These are phyloP conservation scores for Drosophila neonasuta DNA, from an alignment of 2,888 invertebrate species.

Conservation along the genomic window DNA sequence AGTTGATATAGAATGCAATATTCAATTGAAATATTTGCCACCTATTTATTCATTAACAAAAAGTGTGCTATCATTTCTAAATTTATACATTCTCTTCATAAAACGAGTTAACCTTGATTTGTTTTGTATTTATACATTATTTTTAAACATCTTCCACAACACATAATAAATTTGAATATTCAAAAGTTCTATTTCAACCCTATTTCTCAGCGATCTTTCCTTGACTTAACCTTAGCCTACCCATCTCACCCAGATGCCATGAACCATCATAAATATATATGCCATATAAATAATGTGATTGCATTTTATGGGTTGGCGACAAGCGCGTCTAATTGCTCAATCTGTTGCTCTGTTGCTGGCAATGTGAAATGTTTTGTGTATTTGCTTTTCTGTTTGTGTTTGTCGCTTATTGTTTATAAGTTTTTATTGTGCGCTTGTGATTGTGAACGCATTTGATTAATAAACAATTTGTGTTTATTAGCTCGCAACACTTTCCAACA, in stretches of 20 bases:
- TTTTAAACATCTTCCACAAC: too few species aligned
- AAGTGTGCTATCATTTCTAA: too few species aligned
- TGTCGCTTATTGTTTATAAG: conserved; percentile 39
- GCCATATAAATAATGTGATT: conserved; percentile 58
- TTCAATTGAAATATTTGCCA: background rate
- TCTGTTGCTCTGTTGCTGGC: conserved; percentile 44
- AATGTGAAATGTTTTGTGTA: conserved; percentile 30
- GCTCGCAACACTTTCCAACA: conserved; percentile 65
- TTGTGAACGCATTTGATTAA: conserved; percentile 61
- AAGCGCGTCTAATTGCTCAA: conserved; percentile 65
- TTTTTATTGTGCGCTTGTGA: conserved; percentile 50
- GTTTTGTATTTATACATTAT: background rate
- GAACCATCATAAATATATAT: conserved; percentile 47
- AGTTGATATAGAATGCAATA: background rate
- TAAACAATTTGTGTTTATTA: conserved; percentile 71
- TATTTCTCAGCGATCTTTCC: background rate
- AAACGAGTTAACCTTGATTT: too few species aligned
- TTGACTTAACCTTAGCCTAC: conserved; percentile 22
- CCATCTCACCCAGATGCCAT: conserved; percentile 33
- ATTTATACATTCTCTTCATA: too few species aligned
- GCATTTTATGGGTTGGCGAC: conserved; percentile 55
- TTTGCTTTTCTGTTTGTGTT: conserved; percentile 5
- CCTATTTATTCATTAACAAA: background rate
- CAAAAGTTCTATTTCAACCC: background rate
- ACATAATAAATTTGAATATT: too few species aligned